These are phyloP conservation scores for Drosophila repletoides DNA, from an alignment of 1,140 invertebrate species.

Conservation along the genomic window DNA sequence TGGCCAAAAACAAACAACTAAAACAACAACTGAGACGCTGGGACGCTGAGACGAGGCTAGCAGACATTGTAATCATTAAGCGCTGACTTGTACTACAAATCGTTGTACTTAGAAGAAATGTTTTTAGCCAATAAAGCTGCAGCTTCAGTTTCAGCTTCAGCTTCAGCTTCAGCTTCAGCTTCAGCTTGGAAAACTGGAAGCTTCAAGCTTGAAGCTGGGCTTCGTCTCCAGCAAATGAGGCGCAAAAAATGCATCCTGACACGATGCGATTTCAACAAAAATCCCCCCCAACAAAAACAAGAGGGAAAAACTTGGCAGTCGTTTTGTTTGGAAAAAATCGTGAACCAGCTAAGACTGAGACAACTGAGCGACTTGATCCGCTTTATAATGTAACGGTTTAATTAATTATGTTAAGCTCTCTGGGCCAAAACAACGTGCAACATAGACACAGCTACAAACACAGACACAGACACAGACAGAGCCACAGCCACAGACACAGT, in stretches of 20 bases:
- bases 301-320: not conserved
- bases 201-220: slow-evolving; percentile 14
- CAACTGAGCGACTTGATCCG: slow-evolving; percentile 63
- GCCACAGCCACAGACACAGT: slow-evolving; percentile 13
- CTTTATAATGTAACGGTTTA: slow-evolving; percentile 82
- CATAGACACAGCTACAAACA: not conserved
- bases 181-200: too few relatives aligned
- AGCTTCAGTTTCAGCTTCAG: slow-evolving; percentile 5
- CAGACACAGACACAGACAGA: too few relatives aligned
- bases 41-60: slow-evolving; percentile 5
- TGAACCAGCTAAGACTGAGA: slow-evolving; percentile 56
- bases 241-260: slow-evolving; percentile 81
- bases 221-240: slow-evolving; percentile 58
- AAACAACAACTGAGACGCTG: slow-evolving; percentile 31
- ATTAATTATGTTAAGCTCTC: slow-evolving; percentile 78
- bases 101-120: slow-evolving; percentile 76
- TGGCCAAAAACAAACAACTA: slow-evolving; percentile 41
- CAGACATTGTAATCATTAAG: slow-evolving; percentile 81
- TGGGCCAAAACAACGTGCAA: slow-evolving; percentile 5
- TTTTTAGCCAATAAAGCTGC: slow-evolving; percentile 69
- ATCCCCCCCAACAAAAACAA: not conserved
- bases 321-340: slow-evolving; percentile 70
- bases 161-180: slow-evolving; percentile 14
- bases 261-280: slow-evolving; percentile 72
- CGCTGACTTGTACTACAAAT: slow-evolving; percentile 78